A percentile compares a stretch with the other conserved stretches of the same genome.
Evolutionary conservation across 2,888 invertebrate genomes (phyloP).

Genomic region (Leptarthrus brevirostris): DNA sequence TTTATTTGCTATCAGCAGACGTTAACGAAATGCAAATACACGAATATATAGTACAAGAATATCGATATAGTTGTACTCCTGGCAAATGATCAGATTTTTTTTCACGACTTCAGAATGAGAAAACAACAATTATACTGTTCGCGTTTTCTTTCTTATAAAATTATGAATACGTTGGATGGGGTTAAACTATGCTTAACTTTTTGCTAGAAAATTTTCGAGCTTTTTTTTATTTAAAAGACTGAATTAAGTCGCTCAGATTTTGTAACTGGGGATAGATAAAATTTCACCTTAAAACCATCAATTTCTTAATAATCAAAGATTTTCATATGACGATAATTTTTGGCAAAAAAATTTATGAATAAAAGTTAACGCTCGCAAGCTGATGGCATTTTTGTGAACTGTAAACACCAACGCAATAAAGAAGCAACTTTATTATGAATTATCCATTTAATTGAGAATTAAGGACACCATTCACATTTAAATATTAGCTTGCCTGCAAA

Average conservation of each 20-base stretch:
- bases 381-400: too few relatives aligned
- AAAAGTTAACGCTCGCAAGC: not conserved
- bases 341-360: not conserved
- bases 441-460: too few relatives aligned
- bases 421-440: too few relatives aligned
- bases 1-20: not conserved
- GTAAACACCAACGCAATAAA: too few relatives aligned
- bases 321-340: not conserved
- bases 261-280: not conserved
- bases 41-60: not conserved
- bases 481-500: too few relatives aligned
- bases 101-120: not conserved
- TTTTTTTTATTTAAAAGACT: too few relatives aligned
- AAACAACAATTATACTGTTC: not conserved
- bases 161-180: not conserved
- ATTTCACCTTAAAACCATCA: not conserved
- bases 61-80: not conserved
- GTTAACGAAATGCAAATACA: not conserved
- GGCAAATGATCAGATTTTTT: not conserved
- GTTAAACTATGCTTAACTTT: not conserved
- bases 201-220: too few relatives aligned
- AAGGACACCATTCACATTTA: too few relatives aligned
- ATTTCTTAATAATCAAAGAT: not conserved
- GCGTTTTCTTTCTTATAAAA: not conserved
- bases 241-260: not conserved